Percentiles rank a stretch among this genome's conserved stretches.
These are phyloP conservation scores for Habroteleia sp. DNA, from an alignment of 2,888 invertebrate species.

Conservation along the genomic window DNA sequence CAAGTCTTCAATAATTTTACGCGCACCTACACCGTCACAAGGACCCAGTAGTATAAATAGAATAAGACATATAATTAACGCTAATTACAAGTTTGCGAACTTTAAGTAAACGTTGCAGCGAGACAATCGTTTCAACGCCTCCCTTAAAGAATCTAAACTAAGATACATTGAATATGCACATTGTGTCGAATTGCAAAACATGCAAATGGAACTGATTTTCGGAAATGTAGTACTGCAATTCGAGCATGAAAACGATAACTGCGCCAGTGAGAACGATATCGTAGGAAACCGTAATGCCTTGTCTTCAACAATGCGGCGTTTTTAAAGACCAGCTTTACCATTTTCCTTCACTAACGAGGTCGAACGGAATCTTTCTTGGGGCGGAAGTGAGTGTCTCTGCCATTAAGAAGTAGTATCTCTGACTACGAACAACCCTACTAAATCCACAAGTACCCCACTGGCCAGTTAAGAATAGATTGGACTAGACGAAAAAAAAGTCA, in stretches of 20 bases:
- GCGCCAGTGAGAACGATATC: constrained; percentile 38
- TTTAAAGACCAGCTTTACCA: constrained; percentile 58
- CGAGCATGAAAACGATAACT: constrained; percentile 43
- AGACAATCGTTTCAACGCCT: too few relatives aligned
- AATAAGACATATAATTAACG: too few relatives aligned
- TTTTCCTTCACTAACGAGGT: constrained; percentile 60
- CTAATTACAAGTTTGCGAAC: too few relatives aligned
- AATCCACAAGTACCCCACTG: constrained; percentile 60
- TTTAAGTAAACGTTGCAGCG: too few relatives aligned
- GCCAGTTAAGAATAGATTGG: constrained; percentile 59
- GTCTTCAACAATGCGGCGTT: constrained; percentile 50
- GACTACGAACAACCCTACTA: constrained; percentile 64
- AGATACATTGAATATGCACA: too few relatives aligned
- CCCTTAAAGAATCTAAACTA: too few relatives aligned
- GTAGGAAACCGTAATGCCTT: constrained; percentile 22
- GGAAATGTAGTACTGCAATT: constrained; percentile 17
- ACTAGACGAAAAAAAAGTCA: constrained; percentile 37
- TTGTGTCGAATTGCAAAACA: constrained; percentile 14
- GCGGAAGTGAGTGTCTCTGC: constrained; percentile 60
- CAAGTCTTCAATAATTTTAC: too few relatives aligned
- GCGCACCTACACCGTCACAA: too few relatives aligned
- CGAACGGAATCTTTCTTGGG: constrained; percentile 58
- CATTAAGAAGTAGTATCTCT: constrained; percentile 66
- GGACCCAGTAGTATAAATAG: too few relatives aligned
- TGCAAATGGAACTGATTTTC: constrained; percentile 40